A percentile compares a stretch with the other conserved stretches of the same genome.
Evolutionary conservation across 2,888 invertebrate genomes (phyloP).

Genomic region (Meliscaeva auricollis): DNA sequence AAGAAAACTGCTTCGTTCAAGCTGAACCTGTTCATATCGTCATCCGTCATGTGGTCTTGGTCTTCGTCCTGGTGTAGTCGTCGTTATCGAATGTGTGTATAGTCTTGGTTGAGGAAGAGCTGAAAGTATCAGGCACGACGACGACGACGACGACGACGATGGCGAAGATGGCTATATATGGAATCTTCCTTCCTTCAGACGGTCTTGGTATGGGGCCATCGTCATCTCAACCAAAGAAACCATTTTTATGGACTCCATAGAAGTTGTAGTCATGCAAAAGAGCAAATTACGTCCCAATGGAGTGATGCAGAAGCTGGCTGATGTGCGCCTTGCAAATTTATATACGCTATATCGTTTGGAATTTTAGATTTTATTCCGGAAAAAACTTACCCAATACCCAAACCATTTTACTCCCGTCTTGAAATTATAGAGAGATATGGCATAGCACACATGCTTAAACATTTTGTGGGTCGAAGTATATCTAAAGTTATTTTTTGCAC

Average conservation of each 20-base stretch:
- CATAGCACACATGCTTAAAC: conserved; percentile 43
- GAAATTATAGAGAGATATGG: background rate
- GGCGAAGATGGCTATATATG: background rate
- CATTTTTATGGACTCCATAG: conserved; percentile 69
- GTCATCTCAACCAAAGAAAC: conserved; percentile 37
- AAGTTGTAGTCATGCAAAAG: conserved; percentile 67
- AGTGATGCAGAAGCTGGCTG: conserved; percentile 72
- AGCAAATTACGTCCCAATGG: conserved; percentile 75
- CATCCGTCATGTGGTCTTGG: too few species aligned
- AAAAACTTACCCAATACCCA: conserved; percentile 17
- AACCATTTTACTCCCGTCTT: background rate
- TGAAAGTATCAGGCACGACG: conserved; percentile 15
- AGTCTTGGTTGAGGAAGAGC: background rate
- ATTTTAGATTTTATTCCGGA: conserved; percentile 74
- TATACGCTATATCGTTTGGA: conserved; percentile 75
- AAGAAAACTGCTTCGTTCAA: conserved; percentile 35
- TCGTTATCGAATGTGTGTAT: background rate
- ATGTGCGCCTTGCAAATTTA: conserved; percentile 71
- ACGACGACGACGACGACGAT: background rate
- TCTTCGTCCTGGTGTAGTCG: background rate
- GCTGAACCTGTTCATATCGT: background rate
- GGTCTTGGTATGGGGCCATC: conserved; percentile 34
- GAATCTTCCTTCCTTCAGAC: conserved; percentile 17
- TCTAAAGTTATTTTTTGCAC: background rate
- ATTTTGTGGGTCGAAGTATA: conserved; percentile 56